A percentile compares a stretch with the other conserved stretches of the same genome.
phyloP scores from a whole-genome alignment of 2,797 vertebrate species.

The Parotocinclus haroldoi region DNA sequence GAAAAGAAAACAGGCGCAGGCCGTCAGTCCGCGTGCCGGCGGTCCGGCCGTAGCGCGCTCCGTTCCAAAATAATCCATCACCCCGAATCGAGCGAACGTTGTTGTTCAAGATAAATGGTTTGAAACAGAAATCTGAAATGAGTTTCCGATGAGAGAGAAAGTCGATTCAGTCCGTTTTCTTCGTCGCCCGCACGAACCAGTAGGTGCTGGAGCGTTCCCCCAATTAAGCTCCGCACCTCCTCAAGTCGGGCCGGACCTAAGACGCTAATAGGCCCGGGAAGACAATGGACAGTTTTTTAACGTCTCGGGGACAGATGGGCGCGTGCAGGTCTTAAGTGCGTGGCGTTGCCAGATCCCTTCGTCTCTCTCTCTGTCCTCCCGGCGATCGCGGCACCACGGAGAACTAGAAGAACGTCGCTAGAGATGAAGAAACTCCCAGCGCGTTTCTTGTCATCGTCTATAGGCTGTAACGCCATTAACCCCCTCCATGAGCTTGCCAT shows the following conservation, averaged over 20 bases:
- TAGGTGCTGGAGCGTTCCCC: background rate
- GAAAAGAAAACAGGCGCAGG: conserved; percentile 10
- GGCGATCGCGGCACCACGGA: conserved; percentile 2
- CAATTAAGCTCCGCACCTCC: conserved; percentile 18
- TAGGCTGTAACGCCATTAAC: conserved; percentile 53
- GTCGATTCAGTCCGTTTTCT: background rate
- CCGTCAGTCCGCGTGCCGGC: conserved; percentile 34
- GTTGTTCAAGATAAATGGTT: conserved; percentile 31
- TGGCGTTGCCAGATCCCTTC: conserved; percentile 7
- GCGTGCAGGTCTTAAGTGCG: conserved; percentile 35
- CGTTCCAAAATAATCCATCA: conserved; percentile 34
- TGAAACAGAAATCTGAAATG: conserved; percentile 30
- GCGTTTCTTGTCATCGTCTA: no score
- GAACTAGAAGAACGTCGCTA: conserved; percentile 8
- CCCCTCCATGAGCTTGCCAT: conserved; percentile 52
- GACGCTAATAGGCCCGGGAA: conserved; percentile 16
- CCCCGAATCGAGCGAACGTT: background rate
- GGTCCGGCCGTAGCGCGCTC: conserved; percentile 16
- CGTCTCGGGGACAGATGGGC: conserved; percentile 43
- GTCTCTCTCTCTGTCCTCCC: background rate
- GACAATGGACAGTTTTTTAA: conserved; percentile 20
- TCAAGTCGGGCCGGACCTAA: background rate
- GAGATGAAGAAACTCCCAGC: conserved; percentile 15
- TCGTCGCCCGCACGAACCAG: no score
- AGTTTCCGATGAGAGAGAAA: conserved; percentile 18